Evolutionary conservation across 2,797 vertebrate genomes (phyloP).

Genomic region (Hylomyscus alleni): DNA sequence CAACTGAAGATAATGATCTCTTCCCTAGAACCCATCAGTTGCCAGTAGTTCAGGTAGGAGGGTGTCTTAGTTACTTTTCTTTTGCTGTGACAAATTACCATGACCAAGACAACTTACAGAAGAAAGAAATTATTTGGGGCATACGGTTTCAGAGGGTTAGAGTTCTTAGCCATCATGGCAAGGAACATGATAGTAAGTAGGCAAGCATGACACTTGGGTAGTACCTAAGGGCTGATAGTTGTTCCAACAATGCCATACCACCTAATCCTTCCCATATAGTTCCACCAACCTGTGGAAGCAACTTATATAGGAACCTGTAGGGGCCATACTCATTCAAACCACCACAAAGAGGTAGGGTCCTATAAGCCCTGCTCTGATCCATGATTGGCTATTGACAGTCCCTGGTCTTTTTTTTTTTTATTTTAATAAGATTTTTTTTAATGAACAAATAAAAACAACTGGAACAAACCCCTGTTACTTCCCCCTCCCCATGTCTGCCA

Average conservation of each 20-base stretch:
- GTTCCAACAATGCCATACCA: background rate
- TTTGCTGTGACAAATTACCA: background rate
- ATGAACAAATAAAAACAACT: too few relatives aligned
- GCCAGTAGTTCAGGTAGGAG: background rate
- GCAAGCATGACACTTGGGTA: background rate
- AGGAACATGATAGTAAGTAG: background rate
- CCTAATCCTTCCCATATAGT: background rate
- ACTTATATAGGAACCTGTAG: background rate
- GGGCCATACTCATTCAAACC: background rate
- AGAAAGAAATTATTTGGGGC: background rate
- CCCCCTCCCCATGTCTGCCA: too few relatives aligned
- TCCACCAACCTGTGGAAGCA: background rate
- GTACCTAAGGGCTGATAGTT: background rate
- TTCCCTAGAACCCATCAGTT: background rate
- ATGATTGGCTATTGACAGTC: background rate
- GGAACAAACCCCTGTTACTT: too few relatives aligned
- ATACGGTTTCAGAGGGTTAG: background rate
- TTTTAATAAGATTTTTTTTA: too few relatives aligned
- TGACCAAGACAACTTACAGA: background rate
- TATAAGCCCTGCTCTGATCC: background rate
- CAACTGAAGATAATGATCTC: background rate
- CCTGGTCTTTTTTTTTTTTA: too few relatives aligned
- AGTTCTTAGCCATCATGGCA: background rate
- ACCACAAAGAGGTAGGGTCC: background rate
- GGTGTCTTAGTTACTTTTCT: background rate